Base-by-base conservation (phyloP, 2,797 vertebrate genomes). In the Alca torda region DNA sequence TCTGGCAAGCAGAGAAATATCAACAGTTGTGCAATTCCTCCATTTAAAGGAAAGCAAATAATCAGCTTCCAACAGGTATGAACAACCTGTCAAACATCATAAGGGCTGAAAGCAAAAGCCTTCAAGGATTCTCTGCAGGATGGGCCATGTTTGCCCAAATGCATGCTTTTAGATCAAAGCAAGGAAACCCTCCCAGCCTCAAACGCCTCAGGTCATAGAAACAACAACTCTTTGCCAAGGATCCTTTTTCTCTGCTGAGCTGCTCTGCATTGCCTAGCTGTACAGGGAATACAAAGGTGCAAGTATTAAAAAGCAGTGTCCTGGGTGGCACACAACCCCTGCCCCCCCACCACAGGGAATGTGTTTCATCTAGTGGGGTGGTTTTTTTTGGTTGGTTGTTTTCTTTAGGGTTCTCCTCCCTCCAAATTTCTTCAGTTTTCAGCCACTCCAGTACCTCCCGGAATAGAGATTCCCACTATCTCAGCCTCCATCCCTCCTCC, bases 1-100 rank as follows among this genome's bases (percentile, higher is more conserved):
- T 48, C 57, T 89, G 92, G 89, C 93, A 97, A 90, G 65, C 88
- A 95, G 17, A 91, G 75, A 93, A 95, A 94, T 89, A 84, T 33
- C 84, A 95, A 91, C 28, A 51, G 84, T 86, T 94, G 74, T 10
- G 76, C 73, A 97, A 95, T 77, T 86, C 74, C 3, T 18, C 20
- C 78, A 46, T 30, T 67, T 76, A 57, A 74, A 86, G 51, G 77
- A 87, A 91, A 67, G 75, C 35, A 88, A 91, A 67, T 31, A 35
- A 77, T 65, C 84, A 67, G 48, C 43, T 87, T 76, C 23, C 54
- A 84, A 46, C 67, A 91, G 85, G 83, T 75, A 87, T 18, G 79
- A 92, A 85, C 33, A 54, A 72, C 59, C 45, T 83, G 45, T 69
- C 89, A 93, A 91, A 77, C 60, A 64, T 19, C 16, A 53, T 35